Base-by-base conservation (phyloP, 2,113 vertebrate genomes). In the Ctenodactylus gundi region DNA sequence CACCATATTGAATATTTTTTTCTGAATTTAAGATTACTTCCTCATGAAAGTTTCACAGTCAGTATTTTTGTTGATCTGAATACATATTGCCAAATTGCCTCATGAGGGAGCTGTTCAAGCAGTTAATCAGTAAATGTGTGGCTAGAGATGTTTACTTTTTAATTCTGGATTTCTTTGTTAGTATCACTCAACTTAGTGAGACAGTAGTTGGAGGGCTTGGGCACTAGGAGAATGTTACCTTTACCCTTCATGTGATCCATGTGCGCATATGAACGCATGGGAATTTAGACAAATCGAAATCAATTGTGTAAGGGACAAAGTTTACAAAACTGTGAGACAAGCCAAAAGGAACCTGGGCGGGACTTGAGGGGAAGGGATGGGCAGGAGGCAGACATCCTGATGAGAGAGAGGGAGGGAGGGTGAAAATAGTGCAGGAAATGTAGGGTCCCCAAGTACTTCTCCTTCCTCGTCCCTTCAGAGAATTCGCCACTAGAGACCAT, bases 21-120 rank as follows among this genome's bases (percentile, higher is more conserved):
- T 49, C 73, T 88, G 91, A 92, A 91, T 85, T 85, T 53, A 75
- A 94, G 94, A 90, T 60, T 2, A 85, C 73, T 78, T 94, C 73
- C 93, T 94, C 93, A 88, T 62, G 88, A 95, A 94, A 95, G 57
- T 88, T 94, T 96, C 94, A 94, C 62, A 94, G 88, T 83, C 85
- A 41, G 41, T 83, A 85, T 78, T 96, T 95, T 88, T 96, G 92
- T 83, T 62, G 87, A 68, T 62, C 25, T 75, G 46, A 6, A 31
- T 36, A 44, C 12, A 3, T 5, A 8, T 39, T 94, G 93, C 96
- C 94, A 94, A 83, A 85, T 96, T 29, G 75, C 85, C 93, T 70
- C 85, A 57, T 6, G 58, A 92, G 86, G 76, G 53, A 91, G 82
- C 65, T 25, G n/a, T 49, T 29, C 58, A 23, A 41, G 81, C 49